A percentile compares a stretch with the other conserved stretches of the same genome.
Evolutionary conservation across 2,113 vertebrate species (phyloP).

Genomic region (Oncorhynchus masou): DNA sequence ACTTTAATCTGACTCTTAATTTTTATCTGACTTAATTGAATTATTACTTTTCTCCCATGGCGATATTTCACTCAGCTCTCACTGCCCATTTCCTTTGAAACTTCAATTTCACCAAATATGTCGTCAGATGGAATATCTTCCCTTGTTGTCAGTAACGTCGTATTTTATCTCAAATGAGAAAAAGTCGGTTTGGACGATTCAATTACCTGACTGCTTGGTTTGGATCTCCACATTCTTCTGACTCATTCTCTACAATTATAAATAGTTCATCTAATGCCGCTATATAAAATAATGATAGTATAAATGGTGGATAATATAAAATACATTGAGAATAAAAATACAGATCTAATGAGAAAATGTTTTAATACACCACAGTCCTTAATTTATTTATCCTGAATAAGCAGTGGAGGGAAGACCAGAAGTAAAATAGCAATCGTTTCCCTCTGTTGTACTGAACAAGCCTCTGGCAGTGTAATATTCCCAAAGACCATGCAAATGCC

Average conservation of each 20-base stretch:
- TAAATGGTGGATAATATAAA: not conserved
- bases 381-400: constrained; percentile 52
- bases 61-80: constrained; percentile 49
- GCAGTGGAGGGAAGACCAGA: constrained; percentile 24
- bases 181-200: not conserved
- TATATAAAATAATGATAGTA: not conserved
- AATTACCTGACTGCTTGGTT: not conserved
- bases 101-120: constrained; percentile 31
- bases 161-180: constrained; percentile 44
- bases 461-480: constrained; percentile 47
- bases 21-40: constrained; percentile 27
- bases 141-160: constrained; percentile 16
- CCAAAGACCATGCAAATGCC: constrained; percentile 56
- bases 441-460: constrained; percentile 31
- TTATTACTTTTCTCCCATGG: constrained; percentile 51
- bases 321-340: constrained; percentile 37
- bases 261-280: not conserved
- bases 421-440: constrained; percentile 30
- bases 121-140: constrained; percentile 41
- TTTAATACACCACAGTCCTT: constrained; percentile 36
- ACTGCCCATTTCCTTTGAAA: constrained; percentile 39
- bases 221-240: not conserved
- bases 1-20: constrained; percentile 68
- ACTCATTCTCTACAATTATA: not conserved
- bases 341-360: constrained; percentile 37